These are phyloP conservation scores for Cyclophora punctaria DNA, from an alignment of 2,888 invertebrate genomes.

Conservation along the genomic window DNA sequence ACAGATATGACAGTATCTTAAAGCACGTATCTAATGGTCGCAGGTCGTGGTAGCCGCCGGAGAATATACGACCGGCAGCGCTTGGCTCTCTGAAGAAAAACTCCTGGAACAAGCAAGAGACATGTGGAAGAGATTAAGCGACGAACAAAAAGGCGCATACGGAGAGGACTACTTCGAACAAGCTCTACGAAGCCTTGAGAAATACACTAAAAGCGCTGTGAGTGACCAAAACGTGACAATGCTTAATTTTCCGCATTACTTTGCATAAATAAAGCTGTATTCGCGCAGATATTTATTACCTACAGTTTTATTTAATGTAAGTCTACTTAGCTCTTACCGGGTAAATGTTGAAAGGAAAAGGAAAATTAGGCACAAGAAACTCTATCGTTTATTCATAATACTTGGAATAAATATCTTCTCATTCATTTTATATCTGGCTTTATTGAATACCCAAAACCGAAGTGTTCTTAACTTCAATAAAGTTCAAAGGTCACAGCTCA, in stretches of 20 bases:
- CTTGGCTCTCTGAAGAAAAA: conserved; percentile 82
- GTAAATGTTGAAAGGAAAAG: too few species aligned
- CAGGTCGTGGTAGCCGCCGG: conserved; percentile 87
- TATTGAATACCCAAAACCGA: too few species aligned
- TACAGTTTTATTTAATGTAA: too few species aligned
- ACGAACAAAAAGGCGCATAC: conserved; percentile 84
- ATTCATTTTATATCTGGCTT: too few species aligned
- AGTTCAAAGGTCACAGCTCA: too few species aligned
- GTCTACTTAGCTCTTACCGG: too few species aligned
- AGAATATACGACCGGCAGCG: conserved; percentile 87
- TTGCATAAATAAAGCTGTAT: conserved; percentile 5
- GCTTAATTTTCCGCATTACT: conserved; percentile 18
- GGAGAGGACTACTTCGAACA: conserved; percentile 89
- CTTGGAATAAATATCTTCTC: too few species aligned
- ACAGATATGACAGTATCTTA: too few species aligned
- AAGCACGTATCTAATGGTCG: not conserved
- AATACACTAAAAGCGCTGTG: conserved; percentile 83
- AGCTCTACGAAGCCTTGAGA: conserved; percentile 85
- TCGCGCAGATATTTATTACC: conserved; percentile 1
- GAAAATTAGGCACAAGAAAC: too few species aligned
- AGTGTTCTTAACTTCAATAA: too few species aligned
- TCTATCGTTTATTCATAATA: too few species aligned
- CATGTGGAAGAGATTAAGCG: conserved; percentile 89
- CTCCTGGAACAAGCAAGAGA: conserved; percentile 82
- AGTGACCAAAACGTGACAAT: conserved; percentile 40